Base-by-base conservation (phyloP, 1,140 invertebrate genomes). In the Maniola jurtina region DNA sequence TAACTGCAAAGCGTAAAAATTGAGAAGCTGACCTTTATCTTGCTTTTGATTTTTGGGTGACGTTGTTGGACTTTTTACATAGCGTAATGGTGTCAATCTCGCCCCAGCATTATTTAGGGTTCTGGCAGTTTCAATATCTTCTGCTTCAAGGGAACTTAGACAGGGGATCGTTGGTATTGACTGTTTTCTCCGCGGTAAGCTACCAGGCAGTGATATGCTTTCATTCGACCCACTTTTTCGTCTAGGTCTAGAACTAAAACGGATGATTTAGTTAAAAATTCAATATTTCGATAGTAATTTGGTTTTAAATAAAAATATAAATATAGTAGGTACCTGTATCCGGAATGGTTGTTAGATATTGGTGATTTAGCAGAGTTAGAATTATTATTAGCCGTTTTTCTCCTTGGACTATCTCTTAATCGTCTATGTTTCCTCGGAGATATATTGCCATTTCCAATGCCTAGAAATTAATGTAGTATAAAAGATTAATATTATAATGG, bases 181-280 rank as follows among this genome's bases (percentile, higher is more conserved):
- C n/a, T 93, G 93, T 81, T 93, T 93, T 82, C 94, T 91, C 72
- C 94, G 86, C 4, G 94, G 93, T 42, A 95, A 82, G 73, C 94
- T 94, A 35, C 94, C 93, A 3, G 94, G 94, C 47, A 94, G 77
- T 59, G 93, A 93, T 70, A 93, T 93, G 78, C 93, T 92, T 85
- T 92, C 91, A 69, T 91, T 92, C 16, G 91, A 92, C 11, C 88
- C 89, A 76, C 90, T 92, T 81, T 92, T 92, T 67, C 89, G 75
- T 69, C 89, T 66, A 6, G 89, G 84, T 64, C 91, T 90, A 61
- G 40, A 79, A 75, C 63, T 75, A 34, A 70, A 66, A 60, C 57
- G 15, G 55, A 42, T 61, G 15, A 10, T 52, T 11, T 34, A 62
- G 5, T 8, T 11, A 40, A 38, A 60, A 25, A 25, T 25, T 70